Base-by-base conservation (phyloP, 2,888 invertebrate genomes). In the Tortrix viridana region DNA sequence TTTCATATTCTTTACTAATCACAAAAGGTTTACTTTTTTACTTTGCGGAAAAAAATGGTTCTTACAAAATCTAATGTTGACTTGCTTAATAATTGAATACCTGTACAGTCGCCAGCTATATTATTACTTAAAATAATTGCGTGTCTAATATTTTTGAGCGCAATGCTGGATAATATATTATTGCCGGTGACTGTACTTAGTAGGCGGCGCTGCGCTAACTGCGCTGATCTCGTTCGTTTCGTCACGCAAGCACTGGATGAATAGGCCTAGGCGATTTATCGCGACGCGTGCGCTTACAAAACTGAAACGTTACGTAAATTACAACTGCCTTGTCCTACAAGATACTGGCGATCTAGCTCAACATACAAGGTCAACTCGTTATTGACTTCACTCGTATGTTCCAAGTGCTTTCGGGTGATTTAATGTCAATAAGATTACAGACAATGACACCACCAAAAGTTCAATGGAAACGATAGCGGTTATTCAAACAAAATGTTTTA, bases 281-380 rank as follows among this genome's bases (percentile, higher is more conserved):
- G 57, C 53, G 47, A 48, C 32, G 47, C 41, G 38, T 47, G 5
- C 23, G 26, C 50, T 57, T 62, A 65, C 62, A 65, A 57, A 46
- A 62, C 61, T 62, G 65, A 61, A 64, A 48, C 26, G 9, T 65
- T 65, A 65, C 62, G 61, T 62, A 62, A 62, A 62, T 54, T 61
- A 52, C 26, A 59, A 47, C 32, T 37, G 32, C 61, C 56, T 65
- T 63, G 63, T 48, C 52, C 58, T 53, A 53, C 52, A 53, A 53
- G 41, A 58, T 63, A 47, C 43, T 23, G 47, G 20, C 52, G 60
- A 65, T 60, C 61, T 65, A 61, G 65, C 61, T 65, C 65, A 65
- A 61, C 20, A 53, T 32, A 47, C 63, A 63, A 63, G 63, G 63
- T 63, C 53, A 63, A 58, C 52, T 43, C 52, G 63, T 43, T 52